Evolutionary conservation across 2,797 vertebrate genomes (phyloP).

Genomic region (Mormyrus hasselquistii): DNA sequence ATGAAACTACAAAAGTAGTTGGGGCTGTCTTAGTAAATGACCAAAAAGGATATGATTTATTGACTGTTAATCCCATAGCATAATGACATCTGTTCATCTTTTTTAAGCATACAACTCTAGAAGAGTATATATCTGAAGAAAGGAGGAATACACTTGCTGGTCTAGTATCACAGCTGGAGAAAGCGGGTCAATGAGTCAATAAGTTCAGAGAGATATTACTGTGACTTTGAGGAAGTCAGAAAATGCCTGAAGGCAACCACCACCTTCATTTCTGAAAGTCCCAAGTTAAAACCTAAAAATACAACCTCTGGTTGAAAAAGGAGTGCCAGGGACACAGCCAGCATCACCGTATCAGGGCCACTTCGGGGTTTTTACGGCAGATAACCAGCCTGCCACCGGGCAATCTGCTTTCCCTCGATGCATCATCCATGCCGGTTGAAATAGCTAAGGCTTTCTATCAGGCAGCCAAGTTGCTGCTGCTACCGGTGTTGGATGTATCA

Average conservation of each 20-base stretch:
- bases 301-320: slow-evolving; percentile 23
- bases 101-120: background rate
- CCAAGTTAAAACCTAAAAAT: slow-evolving; percentile 38
- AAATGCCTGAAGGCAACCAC: slow-evolving; percentile 29
- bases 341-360: background rate
- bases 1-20: background rate
- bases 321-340: background rate
- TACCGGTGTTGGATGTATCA: background rate
- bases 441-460: background rate
- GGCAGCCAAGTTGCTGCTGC: background rate
- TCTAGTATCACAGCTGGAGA: background rate
- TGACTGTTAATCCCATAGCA: background rate
- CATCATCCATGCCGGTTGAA: background rate
- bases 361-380: background rate
- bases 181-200: background rate
- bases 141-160: background rate
- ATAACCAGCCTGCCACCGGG: background rate
- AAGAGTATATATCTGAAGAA: slow-evolving; percentile 2
- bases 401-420: background rate
- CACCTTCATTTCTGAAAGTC: slow-evolving; percentile 34
- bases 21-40: background rate
- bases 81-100: background rate
- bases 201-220: background rate
- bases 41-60: background rate
- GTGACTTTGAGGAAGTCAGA: slow-evolving; percentile 17